Base-by-base conservation (phyloP, 2,113 vertebrate species). In the Chitala chitala region DNA sequence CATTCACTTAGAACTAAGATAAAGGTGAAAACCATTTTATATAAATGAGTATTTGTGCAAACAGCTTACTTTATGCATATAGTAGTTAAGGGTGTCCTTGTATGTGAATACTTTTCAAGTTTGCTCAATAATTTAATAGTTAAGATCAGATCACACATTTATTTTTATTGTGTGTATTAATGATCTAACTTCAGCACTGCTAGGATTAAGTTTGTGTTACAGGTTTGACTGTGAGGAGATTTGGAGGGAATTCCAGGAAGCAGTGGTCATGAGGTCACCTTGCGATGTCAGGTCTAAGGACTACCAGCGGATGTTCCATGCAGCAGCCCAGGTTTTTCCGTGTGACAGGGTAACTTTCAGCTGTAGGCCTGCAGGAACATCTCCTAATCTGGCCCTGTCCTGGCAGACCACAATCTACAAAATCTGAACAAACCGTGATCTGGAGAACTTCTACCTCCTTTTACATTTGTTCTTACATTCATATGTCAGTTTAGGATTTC, bases 161-260 rank as follows among this genome's bases (percentile, higher is more conserved):
- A 12, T 5, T 20, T 46, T 46, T 5, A 24, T 48, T 7, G n/a
- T 24, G 31, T 48, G 9, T 29, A 20, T 50, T 44, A 9, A 26
- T 69, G n/a, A n/a, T n/a, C 22, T 7, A 5, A 7, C 15, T 69
- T 50, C 15, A 10, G 46, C 10, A 46, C 29, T 33, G 26, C 4
- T 20, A 24, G 3, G 69, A 55, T 5, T 56, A 22, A 42, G 36
- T 64, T 44, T 58, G 3, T 53, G 26, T 17, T 20, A n/a, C 31
- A 92, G 90, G 36, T 84, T 74, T 50, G 82, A 90, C 85, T 92
- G 90, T 69, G 88, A 89, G 59, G 83, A 85, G 54, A 88, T 92
- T 72, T 92, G 90, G 90, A 83, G 71, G 40, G 83, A 82, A 55
- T 92, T 92, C 75, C 87, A 90, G 74, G 80, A 85, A n/a, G 84